Conservation (phyloP, 1,140 invertebrate species). For the Scylla paramamosain region DNA sequence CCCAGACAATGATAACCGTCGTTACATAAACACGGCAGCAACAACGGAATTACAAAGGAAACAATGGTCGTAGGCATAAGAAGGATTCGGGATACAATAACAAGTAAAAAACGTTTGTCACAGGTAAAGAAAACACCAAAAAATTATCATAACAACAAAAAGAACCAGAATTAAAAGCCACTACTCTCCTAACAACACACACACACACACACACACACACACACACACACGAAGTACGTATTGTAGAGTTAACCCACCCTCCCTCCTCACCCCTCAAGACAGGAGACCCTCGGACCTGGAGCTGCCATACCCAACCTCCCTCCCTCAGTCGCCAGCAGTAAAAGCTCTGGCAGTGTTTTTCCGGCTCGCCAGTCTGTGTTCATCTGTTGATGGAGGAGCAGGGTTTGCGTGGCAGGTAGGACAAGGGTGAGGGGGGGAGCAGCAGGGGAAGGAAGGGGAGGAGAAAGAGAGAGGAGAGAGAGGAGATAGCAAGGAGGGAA, state of each 20-base stretch:
- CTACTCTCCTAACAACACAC: background rate
- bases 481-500: background rate
- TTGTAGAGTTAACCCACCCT: too few species aligned
- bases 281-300: background rate
- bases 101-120: background rate
- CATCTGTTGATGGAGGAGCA: background rate
- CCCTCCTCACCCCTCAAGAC: too few species aligned
- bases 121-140: background rate
- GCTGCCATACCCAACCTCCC: background rate
- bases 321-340: background rate
- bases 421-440: background rate
- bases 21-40: too few species aligned
- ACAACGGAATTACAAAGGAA: too few species aligned
- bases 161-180: background rate
- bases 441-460: background rate
- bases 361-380: background rate
- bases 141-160: background rate
- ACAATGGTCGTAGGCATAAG: too few species aligned
- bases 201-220: constrained; percentile 20
- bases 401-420: background rate
- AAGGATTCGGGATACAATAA: background rate
- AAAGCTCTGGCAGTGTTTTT: constrained; percentile 22
- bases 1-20: too few species aligned
- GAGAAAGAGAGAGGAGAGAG: background rate
- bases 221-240: background rate